Evolutionary conservation across 2,888 invertebrate species (phyloP), one percentile per base, ranked within the genome.

Genomic region (Lasiommata megera): DNA sequence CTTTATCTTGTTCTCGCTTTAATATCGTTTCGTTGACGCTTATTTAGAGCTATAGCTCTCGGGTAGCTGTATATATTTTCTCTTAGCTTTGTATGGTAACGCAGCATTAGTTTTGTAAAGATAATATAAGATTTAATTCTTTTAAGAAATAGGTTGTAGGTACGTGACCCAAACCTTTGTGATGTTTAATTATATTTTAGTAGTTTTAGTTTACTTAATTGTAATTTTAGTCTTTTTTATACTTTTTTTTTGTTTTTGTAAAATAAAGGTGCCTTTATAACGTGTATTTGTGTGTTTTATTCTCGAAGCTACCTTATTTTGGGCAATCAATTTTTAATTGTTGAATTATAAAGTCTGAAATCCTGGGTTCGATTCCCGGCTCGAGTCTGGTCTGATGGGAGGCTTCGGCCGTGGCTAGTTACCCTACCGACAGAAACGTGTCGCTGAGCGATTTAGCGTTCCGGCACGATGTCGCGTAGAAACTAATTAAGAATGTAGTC

Each of bases 61-160:
- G 60, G 63, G 62, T 63, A 64, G 63, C 67, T 66, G 66, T 66
- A 64, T 34, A 65, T 67, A 64, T 60, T 48, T 9, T 65, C 56
- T 34, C 8, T 41, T 59, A 57, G 55, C 51, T 31, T 54, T 37
- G 40, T 54, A 47, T 60, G 53, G 38, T 64, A 64, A 54, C 31
- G 51, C 37, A 59, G 58, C 54, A 59, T 51, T 55, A 59, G 55
- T 51, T 38, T 23, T 12, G 31, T 41, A 12, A 51, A 54, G n/a
- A 58, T 43, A 51, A 28, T 16, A 12, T 23, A 23, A 23, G 2
- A 7, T 6, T 41, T 43, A 23, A 16, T 40, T 28, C 8, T 50
- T 11, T 41, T 56, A 50, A 50, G 28, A 44, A 36, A 38, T 54
- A 55, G 47, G 47, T 48, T 43, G 12, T 54, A 40, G 46, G 52